phyloP scores from a whole-genome alignment of 2,888 invertebrate genomes.

The Tortricodes alternella region DNA sequence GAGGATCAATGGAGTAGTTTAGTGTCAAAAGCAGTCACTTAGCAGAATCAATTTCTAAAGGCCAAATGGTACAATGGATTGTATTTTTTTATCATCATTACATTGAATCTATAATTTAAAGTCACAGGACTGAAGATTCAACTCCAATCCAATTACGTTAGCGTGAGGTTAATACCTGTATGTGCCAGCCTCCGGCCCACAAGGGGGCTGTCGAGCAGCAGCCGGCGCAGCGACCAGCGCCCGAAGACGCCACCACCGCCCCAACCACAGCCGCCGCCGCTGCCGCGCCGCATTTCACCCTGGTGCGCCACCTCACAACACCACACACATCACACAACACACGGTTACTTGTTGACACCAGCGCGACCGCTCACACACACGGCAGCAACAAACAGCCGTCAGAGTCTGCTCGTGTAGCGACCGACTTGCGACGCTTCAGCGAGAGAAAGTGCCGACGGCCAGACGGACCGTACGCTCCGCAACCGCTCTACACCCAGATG shows the following conservation, averaged over 20 bases:
- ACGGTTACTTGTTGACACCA: conserved; percentile 21
- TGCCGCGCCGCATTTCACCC: conserved; percentile 62
- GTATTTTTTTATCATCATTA: no score
- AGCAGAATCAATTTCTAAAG: no score
- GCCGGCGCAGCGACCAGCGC: conserved; percentile 86
- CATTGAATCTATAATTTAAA: no score
- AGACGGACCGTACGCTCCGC: conserved; percentile 54
- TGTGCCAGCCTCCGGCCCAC: conserved; percentile 85
- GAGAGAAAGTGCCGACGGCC: conserved; percentile 73
- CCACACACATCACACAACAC: conserved; percentile 19
- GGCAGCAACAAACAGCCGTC: conserved; percentile 57
- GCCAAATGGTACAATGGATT: no score
- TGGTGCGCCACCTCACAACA: conserved; percentile 44
- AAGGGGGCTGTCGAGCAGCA: conserved; percentile 87
- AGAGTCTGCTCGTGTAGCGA: conserved; percentile 63
- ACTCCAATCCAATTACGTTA: no score
- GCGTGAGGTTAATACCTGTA: conserved; percentile 53
- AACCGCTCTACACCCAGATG: conserved; percentile 54
- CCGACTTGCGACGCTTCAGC: conserved; percentile 63
- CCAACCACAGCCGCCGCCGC: conserved; percentile 72
- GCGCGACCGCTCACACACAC: conserved; percentile 50
- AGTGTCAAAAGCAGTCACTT: no score
- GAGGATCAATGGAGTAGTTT: not conserved
- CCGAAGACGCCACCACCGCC: conserved; percentile 71
- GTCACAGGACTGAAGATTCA: no score